Evolutionary conservation across 1,140 invertebrate genomes (phyloP).

Genomic region (Mycetomoellerius zeteki): DNA sequence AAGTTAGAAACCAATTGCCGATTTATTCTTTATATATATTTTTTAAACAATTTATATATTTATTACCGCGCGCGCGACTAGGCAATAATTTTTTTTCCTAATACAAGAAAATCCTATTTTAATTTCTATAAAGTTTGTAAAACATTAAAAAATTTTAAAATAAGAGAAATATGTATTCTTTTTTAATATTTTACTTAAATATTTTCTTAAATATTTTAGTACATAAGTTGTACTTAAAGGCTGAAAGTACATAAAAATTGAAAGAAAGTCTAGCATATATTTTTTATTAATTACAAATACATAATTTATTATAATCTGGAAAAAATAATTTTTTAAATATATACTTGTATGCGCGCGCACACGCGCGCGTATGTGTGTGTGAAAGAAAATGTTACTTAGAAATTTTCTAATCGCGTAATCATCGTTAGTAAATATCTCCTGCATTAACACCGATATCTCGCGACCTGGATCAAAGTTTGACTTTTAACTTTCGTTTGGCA

Average conservation of each 20-base stretch:
- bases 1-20: not conserved
- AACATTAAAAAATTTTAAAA: not conserved
- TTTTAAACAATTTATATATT: not conserved
- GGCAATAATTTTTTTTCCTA: not conserved
- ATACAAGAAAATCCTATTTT: not conserved
- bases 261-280: not conserved
- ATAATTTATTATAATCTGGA: constrained; percentile 10
- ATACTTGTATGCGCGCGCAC: not conserved
- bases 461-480: constrained; percentile 19
- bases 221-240: not conserved
- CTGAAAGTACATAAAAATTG: not conserved
- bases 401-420: constrained; percentile 23
- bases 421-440: constrained; percentile 37
- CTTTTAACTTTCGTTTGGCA: constrained; percentile 27
- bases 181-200: not conserved
- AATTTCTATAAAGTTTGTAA: not conserved
- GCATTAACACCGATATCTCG: constrained; percentile 14
- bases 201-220: not conserved
- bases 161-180: not conserved
- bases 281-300: not conserved
- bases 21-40: not conserved
- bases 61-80: not conserved
- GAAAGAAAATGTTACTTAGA: constrained; percentile 30
- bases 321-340: not conserved
- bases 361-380: no score